Conservation (phyloP, 2,113 vertebrate genomes). For the Rhea americana region DNA sequence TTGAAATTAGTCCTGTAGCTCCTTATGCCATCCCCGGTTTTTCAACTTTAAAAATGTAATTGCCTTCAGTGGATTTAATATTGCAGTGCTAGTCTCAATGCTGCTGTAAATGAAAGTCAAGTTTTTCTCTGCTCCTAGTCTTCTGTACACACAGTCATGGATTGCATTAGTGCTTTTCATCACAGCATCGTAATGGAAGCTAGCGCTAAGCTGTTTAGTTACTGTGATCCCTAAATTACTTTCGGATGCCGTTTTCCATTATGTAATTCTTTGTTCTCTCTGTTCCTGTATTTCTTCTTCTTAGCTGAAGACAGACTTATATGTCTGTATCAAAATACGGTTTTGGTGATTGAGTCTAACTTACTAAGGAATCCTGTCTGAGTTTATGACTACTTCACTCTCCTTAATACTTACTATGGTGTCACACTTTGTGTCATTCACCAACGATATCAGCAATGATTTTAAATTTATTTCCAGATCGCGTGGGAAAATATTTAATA, state of each 20-base stretch:
- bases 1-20: neutral
- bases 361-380: slow-evolving; percentile 12
- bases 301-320: neutral
- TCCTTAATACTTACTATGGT: slow-evolving; percentile 12
- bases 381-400: neutral
- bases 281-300: slow-evolving; percentile 18
- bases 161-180: slow-evolving; percentile 66
- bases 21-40: neutral
- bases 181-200: slow-evolving; percentile 42
- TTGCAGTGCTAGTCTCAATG: neutral
- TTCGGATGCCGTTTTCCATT: slow-evolving; percentile 61
- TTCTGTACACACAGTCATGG: neutral
- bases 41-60: neutral
- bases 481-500: neutral
- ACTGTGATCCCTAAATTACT: slow-evolving; percentile 64
- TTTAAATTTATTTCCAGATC: slow-evolving; percentile 18
- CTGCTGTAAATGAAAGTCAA: slow-evolving; percentile 22
- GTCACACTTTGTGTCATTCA: slow-evolving; percentile 27
- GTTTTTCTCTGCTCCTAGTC: slow-evolving; percentile 2
- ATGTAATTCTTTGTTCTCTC: slow-evolving; percentile 57
- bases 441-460: neutral
- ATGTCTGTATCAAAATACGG: slow-evolving; percentile 30
- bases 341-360: slow-evolving; percentile 50
- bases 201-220: slow-evolving; percentile 54
- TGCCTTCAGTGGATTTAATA: neutral